Evolutionary conservation across 2,113 vertebrate genomes (phyloP).

Genomic region (Calyptomena viridis): DNA sequence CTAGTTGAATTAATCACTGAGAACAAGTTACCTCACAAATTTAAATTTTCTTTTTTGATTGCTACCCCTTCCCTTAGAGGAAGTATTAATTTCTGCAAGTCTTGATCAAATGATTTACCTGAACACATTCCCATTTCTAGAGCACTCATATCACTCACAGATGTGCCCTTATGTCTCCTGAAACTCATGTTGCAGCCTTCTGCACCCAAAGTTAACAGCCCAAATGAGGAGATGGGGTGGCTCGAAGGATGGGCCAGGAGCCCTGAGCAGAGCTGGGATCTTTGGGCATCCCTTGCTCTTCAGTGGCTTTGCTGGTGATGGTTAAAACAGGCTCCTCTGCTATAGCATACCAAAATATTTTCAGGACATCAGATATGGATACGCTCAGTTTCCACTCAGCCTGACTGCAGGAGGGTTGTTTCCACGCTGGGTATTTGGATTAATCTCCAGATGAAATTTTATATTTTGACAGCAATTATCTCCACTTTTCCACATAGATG

Average conservation of each 20-base stretch:
- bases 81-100: neutral
- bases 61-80: neutral
- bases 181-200: neutral
- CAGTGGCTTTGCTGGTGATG: neutral
- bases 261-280: neutral
- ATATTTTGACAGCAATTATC: neutral
- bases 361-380: neutral
- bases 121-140: neutral
- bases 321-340: neutral
- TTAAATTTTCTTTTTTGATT: neutral
- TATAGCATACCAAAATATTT: neutral
- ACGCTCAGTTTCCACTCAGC: neutral
- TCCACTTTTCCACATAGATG: neutral
- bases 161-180: neutral
- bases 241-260: rapidly evolving
- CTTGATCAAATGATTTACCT: neutral
- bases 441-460: neutral
- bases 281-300: neutral
- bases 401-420: neutral
- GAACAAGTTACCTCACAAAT: neutral
- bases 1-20: neutral
- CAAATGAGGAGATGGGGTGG: neutral
- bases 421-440: neutral
- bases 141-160: neutral
- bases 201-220: neutral